Evolutionary conservation across 2,888 invertebrate species (phyloP), one percentile per base, ranked within the genome.

Genomic region (Byasa hedistus): DNA sequence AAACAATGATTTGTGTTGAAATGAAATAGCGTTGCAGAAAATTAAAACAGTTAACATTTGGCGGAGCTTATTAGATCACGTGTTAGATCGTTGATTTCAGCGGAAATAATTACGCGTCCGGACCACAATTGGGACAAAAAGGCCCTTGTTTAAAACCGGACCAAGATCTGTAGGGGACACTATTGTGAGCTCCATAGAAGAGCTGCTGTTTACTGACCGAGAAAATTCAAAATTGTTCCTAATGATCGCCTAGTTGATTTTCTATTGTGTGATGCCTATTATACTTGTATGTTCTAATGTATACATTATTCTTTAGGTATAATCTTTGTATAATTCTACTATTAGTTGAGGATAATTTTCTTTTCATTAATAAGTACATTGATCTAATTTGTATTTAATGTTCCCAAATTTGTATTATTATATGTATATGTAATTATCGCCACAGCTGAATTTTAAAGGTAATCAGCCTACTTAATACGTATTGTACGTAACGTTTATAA

Each of bases 21-120:
- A 39, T 12, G 10, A 39, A 39, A 39, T 39, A 39, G 15, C 15
- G 12, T 2, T 21, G 4, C 7, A 7, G 21, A 2, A 51, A 51
- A 51, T 51, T 51, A 21, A 51, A 51, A 51, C 21, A 21, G 51
- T 51, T 56, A 51, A 52, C 36, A 52, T 54, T 59, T 21, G 19
- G 3, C 21, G 27, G 21, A 19, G 48, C 39, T 52, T 63, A 52
- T n/a, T 67, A 59, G 56, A 39, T 71, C 68, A 72, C 69, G 69
- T 70, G 69, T 73, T 73, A 69, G 68, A 70, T 77, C 75, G 75
- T 79, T 79, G 76, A 78, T 76, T 77, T 80, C 80, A 73, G 84
- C 84, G 87, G 86, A 90, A 87, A 86, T 91, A 89, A 91, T 89
- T 87, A 87, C 78, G 77, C 76, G 78, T 81, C 81, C 80, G 68